phyloP scores from a whole-genome alignment of 1,140 invertebrate genomes.

The Lerema accius region DNA sequence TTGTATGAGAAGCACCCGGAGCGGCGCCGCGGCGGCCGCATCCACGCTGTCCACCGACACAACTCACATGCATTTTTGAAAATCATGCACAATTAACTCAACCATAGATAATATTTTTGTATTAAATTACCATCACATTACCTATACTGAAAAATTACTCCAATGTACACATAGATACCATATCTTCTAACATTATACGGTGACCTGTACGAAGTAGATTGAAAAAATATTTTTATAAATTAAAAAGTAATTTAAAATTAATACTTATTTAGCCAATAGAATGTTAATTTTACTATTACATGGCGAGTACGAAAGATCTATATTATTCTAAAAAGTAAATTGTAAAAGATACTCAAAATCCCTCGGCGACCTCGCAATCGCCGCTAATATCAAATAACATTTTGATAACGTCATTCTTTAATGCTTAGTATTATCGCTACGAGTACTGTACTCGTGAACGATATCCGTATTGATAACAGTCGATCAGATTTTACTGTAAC shows the following conservation, averaged over 20 bases:
- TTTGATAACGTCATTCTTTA: not conserved
- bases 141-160: not conserved
- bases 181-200: not conserved
- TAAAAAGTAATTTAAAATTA: not conserved
- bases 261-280: not conserved
- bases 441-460: not conserved
- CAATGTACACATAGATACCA: not conserved
- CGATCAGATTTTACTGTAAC: not conserved
- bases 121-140: not conserved
- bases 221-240: not conserved
- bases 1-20: slow-evolving; percentile 3
- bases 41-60: slow-evolving; percentile 12
- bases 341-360: not conserved
- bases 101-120: not conserved
- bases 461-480: not conserved
- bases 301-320: too few relatives aligned
- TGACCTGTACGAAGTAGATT: not conserved
- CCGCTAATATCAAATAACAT: not conserved
- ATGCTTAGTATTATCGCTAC: not conserved
- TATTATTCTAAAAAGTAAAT: too few relatives aligned
- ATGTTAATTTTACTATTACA: not conserved
- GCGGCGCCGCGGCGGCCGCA: not conserved
- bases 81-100: slow-evolving; percentile 8
- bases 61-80: slow-evolving; percentile 7
- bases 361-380: not conserved